These are phyloP conservation scores for Argynnis bischoffii DNA, from an alignment of 2,888 invertebrate species.

Conservation along the genomic window DNA sequence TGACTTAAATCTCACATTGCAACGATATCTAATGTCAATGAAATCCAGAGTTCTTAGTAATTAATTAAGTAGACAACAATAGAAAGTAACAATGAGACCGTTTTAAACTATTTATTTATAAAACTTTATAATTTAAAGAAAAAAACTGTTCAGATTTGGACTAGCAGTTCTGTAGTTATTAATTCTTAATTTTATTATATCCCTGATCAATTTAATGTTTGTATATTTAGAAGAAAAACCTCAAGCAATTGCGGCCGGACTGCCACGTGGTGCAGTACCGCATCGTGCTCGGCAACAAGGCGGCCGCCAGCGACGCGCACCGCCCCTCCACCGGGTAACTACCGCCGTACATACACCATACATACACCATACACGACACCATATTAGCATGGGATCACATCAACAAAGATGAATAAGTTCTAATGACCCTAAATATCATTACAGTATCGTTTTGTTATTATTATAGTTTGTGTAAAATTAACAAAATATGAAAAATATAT, in stretches of 20 bases:
- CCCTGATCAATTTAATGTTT: not conserved
- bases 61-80: too few species aligned
- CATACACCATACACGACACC: too few species aligned
- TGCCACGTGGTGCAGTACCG: slow-evolving; percentile 95
- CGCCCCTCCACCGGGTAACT: slow-evolving; percentile 59
- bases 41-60: too few species aligned
- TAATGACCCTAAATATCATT: not conserved
- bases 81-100: too few species aligned
- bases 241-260: slow-evolving; percentile 91
- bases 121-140: too few species aligned
- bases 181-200: not conserved
- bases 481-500: too few species aligned
- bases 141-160: not conserved
- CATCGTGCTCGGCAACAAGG: slow-evolving; percentile 88
- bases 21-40: too few species aligned
- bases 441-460: not conserved
- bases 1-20: too few species aligned
- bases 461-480: too few species aligned
- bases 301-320: slow-evolving; percentile 66
- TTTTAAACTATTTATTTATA: too few species aligned
- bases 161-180: not conserved
- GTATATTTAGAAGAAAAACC: slow-evolving; percentile 69
- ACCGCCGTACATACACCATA: too few species aligned
- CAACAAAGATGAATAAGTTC: not conserved
- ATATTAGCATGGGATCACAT: not conserved